Conservation (phyloP, 2,888 invertebrate species). For the Diadegma fenestrale region DNA sequence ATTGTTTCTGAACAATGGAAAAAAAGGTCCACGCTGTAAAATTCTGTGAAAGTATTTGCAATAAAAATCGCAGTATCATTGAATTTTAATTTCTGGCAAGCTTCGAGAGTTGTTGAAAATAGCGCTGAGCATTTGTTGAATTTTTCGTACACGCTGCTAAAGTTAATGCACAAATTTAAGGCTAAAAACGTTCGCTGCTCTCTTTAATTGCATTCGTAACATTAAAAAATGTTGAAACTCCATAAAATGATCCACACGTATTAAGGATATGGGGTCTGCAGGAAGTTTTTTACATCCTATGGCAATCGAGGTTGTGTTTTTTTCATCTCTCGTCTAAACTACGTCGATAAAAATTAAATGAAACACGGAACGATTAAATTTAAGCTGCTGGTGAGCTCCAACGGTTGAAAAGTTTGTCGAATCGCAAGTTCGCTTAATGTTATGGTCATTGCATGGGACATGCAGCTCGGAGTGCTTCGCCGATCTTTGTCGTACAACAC, state of each 20-base stretch:
- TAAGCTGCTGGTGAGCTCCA: slow-evolving; percentile 21
- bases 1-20: background rate
- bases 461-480: slow-evolving; percentile 44
- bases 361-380: slow-evolving; percentile 35
- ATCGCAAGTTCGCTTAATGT: slow-evolving; percentile 38
- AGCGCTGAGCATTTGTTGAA: slow-evolving; percentile 2
- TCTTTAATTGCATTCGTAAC: background rate
- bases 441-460: slow-evolving; percentile 49
- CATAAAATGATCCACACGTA: background rate
- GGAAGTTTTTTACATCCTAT: background rate
- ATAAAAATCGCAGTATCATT: slow-evolving; percentile 1
- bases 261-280: background rate
- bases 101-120: background rate
- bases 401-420: slow-evolving; percentile 27
- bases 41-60: background rate
- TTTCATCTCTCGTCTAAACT: background rate
- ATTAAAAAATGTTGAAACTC: background rate
- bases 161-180: background rate
- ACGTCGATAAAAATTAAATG: slow-evolving; percentile 23
- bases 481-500: slow-evolving; percentile 31
- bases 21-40: background rate
- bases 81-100: background rate
- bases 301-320: background rate
- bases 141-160: slow-evolving; percentile 15
- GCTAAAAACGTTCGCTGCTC: background rate